These are phyloP conservation scores for Corythaixoides concolor DNA, from an alignment of 2,113 vertebrate genomes.

Conservation along the genomic window DNA sequence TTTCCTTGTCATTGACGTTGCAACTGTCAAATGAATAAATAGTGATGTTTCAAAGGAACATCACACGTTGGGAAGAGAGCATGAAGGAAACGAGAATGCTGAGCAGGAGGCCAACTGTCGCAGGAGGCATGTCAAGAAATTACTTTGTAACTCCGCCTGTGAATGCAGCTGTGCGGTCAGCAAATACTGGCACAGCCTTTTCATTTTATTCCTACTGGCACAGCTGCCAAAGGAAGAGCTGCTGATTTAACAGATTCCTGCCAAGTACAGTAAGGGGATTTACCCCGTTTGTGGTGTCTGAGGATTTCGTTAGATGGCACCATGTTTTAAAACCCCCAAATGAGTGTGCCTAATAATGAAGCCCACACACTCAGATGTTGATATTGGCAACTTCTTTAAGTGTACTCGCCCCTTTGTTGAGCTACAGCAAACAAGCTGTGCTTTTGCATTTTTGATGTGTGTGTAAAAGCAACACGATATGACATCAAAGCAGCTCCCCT, in stretches of 20 bases:
- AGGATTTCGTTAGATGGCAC: not conserved
- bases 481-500: slow-evolving; percentile 50
- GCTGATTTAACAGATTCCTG: slow-evolving; percentile 25
- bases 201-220: not conserved
- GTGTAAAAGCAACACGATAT: not conserved
- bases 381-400: slow-evolving; percentile 51
- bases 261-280: not conserved
- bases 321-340: slow-evolving; percentile 30
- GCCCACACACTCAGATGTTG: not conserved
- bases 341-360: slow-evolving; percentile 42
- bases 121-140: slow-evolving; percentile 42
- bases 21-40: slow-evolving; percentile 46
- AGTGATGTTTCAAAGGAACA: slow-evolving; percentile 35
- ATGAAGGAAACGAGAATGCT: not conserved
- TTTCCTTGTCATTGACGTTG: slow-evolving; percentile 11
- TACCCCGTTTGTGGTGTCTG: not conserved
- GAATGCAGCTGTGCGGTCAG: slow-evolving; percentile 46
- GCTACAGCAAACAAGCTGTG: slow-evolving; percentile 41
- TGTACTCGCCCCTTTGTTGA: slow-evolving; percentile 34
- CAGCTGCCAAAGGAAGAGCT: slow-evolving; percentile 5
- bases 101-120: not conserved
- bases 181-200: slow-evolving; percentile 27
- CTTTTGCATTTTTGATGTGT: slow-evolving; percentile 65
- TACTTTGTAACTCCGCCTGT: slow-evolving; percentile 44
- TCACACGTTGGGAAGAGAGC: not conserved